phyloP scores from a whole-genome alignment of 2,888 invertebrate genomes.

The Brenthis hecate region DNA sequence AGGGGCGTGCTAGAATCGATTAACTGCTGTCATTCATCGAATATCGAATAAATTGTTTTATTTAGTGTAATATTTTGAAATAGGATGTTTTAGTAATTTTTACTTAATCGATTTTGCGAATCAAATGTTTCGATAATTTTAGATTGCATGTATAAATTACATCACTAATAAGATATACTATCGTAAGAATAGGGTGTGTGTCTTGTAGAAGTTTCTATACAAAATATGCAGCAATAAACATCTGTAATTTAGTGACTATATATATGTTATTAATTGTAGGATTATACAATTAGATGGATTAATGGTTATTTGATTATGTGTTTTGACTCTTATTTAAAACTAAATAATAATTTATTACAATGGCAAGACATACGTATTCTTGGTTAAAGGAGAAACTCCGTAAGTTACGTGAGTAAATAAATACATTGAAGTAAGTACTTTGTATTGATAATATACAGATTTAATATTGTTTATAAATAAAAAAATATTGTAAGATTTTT shows the following conservation, averaged over 20 bases:
- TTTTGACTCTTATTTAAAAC: constrained; percentile 12
- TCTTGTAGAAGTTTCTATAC: background rate
- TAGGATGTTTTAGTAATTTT: too few relatives aligned
- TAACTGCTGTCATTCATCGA: background rate
- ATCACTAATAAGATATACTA: too few relatives aligned
- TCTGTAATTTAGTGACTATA: constrained; percentile 11
- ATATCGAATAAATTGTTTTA: too few relatives aligned
- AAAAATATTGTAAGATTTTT: too few relatives aligned
- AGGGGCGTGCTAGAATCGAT: background rate
- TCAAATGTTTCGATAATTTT: too few relatives aligned
- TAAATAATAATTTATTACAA: constrained; percentile 6
- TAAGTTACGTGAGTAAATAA: background rate
- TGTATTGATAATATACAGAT: too few relatives aligned
- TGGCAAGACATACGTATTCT: background rate
- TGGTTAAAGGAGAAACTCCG: background rate
- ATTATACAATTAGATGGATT: constrained; percentile 9
- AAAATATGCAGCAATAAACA: constrained; percentile 10
- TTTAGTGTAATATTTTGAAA: too few relatives aligned
- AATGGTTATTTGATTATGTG: constrained; percentile 6
- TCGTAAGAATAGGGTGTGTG: too few relatives aligned
- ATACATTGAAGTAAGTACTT: background rate
- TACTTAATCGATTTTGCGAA: too few relatives aligned
- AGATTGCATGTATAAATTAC: too few relatives aligned
- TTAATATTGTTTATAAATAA: too few relatives aligned
- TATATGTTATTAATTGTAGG: constrained; percentile 17